Conservation (phyloP, 2,797 vertebrate genomes). For the Manis javanica region DNA sequence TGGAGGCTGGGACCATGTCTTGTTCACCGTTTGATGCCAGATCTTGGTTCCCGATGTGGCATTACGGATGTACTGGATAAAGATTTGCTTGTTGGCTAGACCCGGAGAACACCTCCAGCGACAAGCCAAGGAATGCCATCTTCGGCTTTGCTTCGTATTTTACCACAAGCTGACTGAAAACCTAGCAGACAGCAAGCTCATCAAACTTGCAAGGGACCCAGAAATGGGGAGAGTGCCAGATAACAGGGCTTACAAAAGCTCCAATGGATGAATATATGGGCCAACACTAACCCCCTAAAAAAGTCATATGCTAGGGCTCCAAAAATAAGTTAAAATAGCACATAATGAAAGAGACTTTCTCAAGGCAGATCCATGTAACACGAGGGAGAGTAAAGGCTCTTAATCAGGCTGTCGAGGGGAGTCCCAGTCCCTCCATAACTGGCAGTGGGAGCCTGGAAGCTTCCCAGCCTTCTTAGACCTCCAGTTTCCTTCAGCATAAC, state of each 20-base stretch:
- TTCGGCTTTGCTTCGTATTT: neutral
- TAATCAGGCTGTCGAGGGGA: neutral
- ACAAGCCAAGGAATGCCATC: neutral
- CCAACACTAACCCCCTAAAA: neutral
- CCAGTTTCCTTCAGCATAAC: neutral
- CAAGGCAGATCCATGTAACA: neutral
- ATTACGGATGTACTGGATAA: neutral
- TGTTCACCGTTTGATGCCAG: neutral
- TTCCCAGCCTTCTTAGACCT: neutral
- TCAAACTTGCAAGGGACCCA: neutral
- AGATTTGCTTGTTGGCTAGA: neutral
- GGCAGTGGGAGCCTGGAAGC: neutral
- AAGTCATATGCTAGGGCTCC: neutral
- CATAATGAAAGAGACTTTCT: neutral
- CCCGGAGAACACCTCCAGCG: neutral
- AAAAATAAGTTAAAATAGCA: neutral
- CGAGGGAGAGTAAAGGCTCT: neutral
- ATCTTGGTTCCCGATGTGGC: neutral
- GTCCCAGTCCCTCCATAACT: neutral
- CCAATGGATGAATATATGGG: neutral
- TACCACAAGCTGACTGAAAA: neutral
- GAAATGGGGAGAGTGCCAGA: neutral
- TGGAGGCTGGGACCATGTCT: neutral
- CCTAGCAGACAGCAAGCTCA: neutral
- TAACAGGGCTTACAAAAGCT: neutral